phyloP scores from a whole-genome alignment of 2,888 invertebrate genomes.

The Troilus luridus region DNA sequence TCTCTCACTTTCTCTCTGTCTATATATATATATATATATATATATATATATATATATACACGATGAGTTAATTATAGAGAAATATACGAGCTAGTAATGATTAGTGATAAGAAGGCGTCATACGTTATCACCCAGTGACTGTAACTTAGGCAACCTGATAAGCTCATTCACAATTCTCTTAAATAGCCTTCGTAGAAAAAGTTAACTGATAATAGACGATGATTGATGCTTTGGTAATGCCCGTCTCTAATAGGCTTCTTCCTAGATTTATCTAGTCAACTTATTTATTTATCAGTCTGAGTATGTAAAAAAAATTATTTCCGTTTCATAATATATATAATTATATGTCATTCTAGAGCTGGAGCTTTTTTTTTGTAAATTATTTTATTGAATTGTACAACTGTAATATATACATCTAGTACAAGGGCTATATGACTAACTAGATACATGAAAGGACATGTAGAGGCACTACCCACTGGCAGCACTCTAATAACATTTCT shows the following conservation, averaged over 20 bases:
- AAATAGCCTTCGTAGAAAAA: constrained; percentile 19
- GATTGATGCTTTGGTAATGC: not conserved
- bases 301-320: not conserved
- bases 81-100: not conserved
- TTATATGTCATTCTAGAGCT: too few relatives aligned
- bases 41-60: not conserved
- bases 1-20: too few relatives aligned
- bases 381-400: too few relatives aligned
- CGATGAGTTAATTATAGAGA: not conserved
- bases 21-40: too few relatives aligned
- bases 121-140: not conserved
- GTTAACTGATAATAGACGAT: not conserved
- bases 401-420: too few relatives aligned
- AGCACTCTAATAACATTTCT: too few relatives aligned
- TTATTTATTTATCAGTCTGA: not conserved
- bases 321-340: not conserved
- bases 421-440: too few relatives aligned
- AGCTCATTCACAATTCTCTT: not conserved
- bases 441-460: too few relatives aligned
- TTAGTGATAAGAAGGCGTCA: not conserved
- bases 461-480: too few relatives aligned
- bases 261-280: not conserved
- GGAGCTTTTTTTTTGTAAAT: too few relatives aligned
- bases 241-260: not conserved
- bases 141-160: not conserved